Base-by-base conservation (phyloP, 2,113 vertebrate species). In the Myiozetetes cayanensis region DNA sequence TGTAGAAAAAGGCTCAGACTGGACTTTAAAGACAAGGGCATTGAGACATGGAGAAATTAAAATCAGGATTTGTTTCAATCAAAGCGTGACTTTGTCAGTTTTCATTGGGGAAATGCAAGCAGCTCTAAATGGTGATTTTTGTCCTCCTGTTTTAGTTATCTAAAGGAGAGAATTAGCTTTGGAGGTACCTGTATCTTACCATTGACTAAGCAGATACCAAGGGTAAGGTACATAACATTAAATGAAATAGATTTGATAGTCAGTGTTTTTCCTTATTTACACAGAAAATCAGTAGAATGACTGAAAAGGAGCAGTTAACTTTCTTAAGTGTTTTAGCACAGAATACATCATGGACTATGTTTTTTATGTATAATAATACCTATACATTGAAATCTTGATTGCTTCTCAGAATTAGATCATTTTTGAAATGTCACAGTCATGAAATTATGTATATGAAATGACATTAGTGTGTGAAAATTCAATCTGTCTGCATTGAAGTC, bases 61-160 rank as follows among this genome's bases (percentile, higher is more conserved):
- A 85, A 70, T 6, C 1, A 0, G 11, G 16, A 70, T 66, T 76
- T 0, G 0, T 70, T 89, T 95, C 49, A 72, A 44, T 2, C 7
- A 74, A 33, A 65, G 12, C 19, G 43, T 52, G 56, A 22, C 6
- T 31, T 84, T 49, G 16, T 31, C 20, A n/a, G 0, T 58, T 84
- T 41, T 77, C 9, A 44, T 6, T 23, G 9, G 8, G 6, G 6
- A 80, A 53, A 65, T 55, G 14, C 35, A 88, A 59, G 4, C 2
- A 59, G 20, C 31, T 80, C 10, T n/a, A 70, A 62, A 66, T 19
- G 10, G 5, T 70, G 18, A 37, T 25, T 76, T 94, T 76, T 65
- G 6, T 61, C 21, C 24, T 80, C 14, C 8, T 30, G 4, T 21
- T 66, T 79, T 20, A 67, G 27, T 72, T 50, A 43, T 3, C 33